Base-by-base conservation (phyloP, 2,113 vertebrate species). In the Pterocles burchelli region DNA sequence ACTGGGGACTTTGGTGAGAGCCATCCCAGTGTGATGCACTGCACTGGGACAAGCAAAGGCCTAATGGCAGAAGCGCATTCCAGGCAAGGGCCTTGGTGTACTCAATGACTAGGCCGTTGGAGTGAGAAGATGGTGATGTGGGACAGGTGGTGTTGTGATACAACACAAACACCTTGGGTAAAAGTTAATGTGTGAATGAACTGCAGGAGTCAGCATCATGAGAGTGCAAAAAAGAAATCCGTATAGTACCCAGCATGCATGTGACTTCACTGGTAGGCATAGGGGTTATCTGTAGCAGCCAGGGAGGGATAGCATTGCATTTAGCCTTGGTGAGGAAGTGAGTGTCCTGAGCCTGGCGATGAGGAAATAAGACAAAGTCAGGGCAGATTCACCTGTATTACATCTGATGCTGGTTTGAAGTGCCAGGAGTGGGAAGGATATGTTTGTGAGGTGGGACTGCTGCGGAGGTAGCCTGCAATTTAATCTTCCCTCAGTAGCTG, bases 51-150 rank as follows among this genome's bases (percentile, higher is more conserved):
- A 63, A 80, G 51, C 25, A 59, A 67, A 68, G 29, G 13, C 33
- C 33, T 20, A 57, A 70, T 90, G 83, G 72, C 41, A 75, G 73
- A 90, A 84, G 59, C 51, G 48, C 83, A 80, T 96, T 92, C 92
- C 83, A 86, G 75, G 18, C 46, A 73, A 86, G 63, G 59, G 63
- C 79, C 59, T 90, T 88, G 55, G 54, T 9, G 2, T 73, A 28
- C 33, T 80, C 49, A 26, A 0, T 86, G 52, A 29, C 34, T 86
- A 83, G 2, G 2, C 13, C 0, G 9, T 77, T 49, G 55, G 41
- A 91, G 33, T 0, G 0, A 84, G 80, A 38, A 31, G 52, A 8
- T 65, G 26, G 48, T 77, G 74, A 63, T 83, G 48, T 70, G 36
- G 43, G 38, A 28, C 41, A 67, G 34, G 33, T 63, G 16, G 21